Percentiles rank a stretch among this genome's conserved stretches.
Evolutionary conservation across 53 echinoderm and acorn worm species (phyloP).

Genomic region (Crossaster papposus): DNA sequence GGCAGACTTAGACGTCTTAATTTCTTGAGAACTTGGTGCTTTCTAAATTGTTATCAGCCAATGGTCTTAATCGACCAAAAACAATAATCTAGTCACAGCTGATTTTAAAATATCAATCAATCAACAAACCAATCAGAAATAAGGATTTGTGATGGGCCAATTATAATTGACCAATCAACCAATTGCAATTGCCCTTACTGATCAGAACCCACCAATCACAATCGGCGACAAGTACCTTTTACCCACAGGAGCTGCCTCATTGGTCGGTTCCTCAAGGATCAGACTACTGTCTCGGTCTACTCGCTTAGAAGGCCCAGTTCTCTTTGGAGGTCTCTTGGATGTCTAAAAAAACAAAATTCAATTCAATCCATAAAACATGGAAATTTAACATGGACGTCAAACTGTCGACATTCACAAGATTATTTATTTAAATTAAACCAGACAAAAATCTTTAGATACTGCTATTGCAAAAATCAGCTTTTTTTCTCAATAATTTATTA

Average conservation of each 20-base stretch:
- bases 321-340: background rate
- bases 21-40: too few relatives aligned
- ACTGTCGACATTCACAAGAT: too few relatives aligned
- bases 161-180: background rate
- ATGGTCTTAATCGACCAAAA: too few relatives aligned
- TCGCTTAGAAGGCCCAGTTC: conserved; percentile 1
- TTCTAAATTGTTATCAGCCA: too few relatives aligned
- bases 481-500: background rate
- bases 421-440: too few relatives aligned
- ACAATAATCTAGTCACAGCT: too few relatives aligned
- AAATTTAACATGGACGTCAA: too few relatives aligned
- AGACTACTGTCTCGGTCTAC: conserved; percentile 7
- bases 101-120: too few relatives aligned
- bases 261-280: conserved; percentile 39
- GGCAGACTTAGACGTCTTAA: too few relatives aligned
- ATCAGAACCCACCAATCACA: conserved; percentile 9
- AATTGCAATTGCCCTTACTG: background rate
- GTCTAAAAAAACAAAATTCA: background rate
- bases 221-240: conserved; percentile 29
- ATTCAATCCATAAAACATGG: background rate
- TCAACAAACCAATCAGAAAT: too few relatives aligned
- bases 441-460: too few relatives aligned
- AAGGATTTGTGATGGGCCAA: background rate
- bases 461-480: too few relatives aligned
- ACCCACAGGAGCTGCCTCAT: conserved; percentile 18